Base-by-base conservation (phyloP, 2,113 vertebrate genomes). In the Pelvicachromis taeniatus region DNA sequence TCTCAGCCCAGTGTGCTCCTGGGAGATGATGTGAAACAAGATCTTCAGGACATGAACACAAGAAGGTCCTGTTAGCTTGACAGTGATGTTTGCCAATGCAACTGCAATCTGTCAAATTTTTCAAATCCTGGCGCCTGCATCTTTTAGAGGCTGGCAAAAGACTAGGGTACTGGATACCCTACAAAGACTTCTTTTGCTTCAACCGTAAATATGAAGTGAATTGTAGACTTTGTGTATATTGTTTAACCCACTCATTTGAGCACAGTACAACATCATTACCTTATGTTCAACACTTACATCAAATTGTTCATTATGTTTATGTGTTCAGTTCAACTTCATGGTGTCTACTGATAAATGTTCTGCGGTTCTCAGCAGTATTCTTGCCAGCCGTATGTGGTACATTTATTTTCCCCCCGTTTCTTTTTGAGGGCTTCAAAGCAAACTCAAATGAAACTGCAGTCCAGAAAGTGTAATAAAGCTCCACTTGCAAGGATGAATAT, bases 401-500 rank as follows among this genome's bases (percentile, higher is more conserved):
- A 4, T 85, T 56, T 45, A 83, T 58, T 8, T 7, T n/a, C 31
- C 11, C 12, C 42, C 2, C 6, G 9, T 31, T 87, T 73, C 58
- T 55, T 75, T 80, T 19, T 61, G 54, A 56, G 35, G 7, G 48
- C 42, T 83, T 85, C 63, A 82, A 82, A 82, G 77, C 31, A 85
- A 88, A 83, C 35, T 82, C 65, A n/a, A 83, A 89, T 84, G 42
- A 84, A 81, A 83, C 56, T 80, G 84, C 38, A 5, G 55, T 58
- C 68, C 65, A 85, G 89, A 89, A 88, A 89, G 53, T 89, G 55
- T 77, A 80, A 92, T 88, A 92, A 87, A 92, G 91, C 80, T 92
- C 61, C 26, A 52, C 80, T 90, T 80, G 84, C 63, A 23, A 82
- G 81, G 81, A 89, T 88, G 78, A 89, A 91, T 89, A 88, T 91